Conservation (phyloP, 1,140 invertebrate genomes). For the Phenacoccus solenopsis region DNA sequence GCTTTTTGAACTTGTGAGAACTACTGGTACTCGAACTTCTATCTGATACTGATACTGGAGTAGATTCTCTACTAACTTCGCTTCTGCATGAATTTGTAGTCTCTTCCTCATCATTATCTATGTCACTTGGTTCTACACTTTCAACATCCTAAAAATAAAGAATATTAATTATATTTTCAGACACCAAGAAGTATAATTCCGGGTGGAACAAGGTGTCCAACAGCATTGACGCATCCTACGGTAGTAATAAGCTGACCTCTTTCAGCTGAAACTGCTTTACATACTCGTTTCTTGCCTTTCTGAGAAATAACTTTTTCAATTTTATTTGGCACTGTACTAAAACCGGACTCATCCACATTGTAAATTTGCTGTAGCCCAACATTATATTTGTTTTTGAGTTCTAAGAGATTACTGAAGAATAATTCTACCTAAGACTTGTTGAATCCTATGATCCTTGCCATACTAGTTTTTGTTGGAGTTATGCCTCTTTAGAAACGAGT, state of each 20-base stretch:
- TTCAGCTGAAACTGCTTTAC: slow-evolving; percentile 27
- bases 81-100: no score
- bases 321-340: slow-evolving; percentile 16
- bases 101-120: no score
- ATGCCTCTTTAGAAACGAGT: slow-evolving; percentile 18
- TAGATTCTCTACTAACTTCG: no score
- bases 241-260: slow-evolving; percentile 26
- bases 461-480: slow-evolving; percentile 21
- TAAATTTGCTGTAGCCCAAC: slow-evolving; percentile 25
- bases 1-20: no score
- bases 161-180: no score
- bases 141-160: no score
- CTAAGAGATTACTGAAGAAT: slow-evolving; percentile 25
- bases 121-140: no score
- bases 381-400: slow-evolving; percentile 19
- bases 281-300: slow-evolving; percentile 30
- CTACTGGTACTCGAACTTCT: no score
- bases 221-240: slow-evolving; percentile 30
- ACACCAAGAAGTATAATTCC: no score
- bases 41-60: no score
- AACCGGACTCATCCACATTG: slow-evolving; percentile 22
- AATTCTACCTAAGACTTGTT: neutral
- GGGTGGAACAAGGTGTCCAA: slow-evolving; percentile 30
- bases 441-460: slow-evolving; percentile 26
- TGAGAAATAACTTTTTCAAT: slow-evolving; percentile 20